These are phyloP conservation scores for Nebria brevicollis DNA, from an alignment of 2,888 invertebrate species.

Conservation along the genomic window DNA sequence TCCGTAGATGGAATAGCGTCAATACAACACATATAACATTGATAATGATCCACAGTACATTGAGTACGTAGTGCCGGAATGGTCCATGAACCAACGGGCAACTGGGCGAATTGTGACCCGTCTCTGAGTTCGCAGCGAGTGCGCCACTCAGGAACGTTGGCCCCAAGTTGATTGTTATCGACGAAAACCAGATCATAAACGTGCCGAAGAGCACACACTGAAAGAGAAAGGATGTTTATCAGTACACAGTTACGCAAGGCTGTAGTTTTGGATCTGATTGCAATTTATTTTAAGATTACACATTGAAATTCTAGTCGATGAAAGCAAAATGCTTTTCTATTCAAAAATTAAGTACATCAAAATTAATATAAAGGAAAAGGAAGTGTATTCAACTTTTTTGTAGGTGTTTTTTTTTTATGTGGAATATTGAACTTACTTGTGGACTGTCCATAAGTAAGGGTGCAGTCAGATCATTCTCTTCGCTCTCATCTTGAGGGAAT, in stretches of 20 bases:
- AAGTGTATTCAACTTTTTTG: not conserved
- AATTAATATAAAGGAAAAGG: too few species aligned
- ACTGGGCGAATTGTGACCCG: constrained; percentile 80
- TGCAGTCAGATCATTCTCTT: constrained; percentile 67
- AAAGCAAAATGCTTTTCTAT: too few species aligned
- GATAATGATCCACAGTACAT: constrained; percentile 89
- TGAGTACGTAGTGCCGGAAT: constrained; percentile 88
- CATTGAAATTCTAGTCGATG: not conserved
- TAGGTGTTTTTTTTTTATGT: constrained; percentile 4
- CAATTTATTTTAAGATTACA: too few species aligned
- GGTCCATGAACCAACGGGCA: constrained; percentile 90
- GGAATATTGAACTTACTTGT: constrained; percentile 63
- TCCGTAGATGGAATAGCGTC: constrained; percentile 84
- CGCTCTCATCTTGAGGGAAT: constrained; percentile 81
- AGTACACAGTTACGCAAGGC: not conserved
- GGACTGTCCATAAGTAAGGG: constrained; percentile 86
- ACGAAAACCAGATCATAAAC: constrained; percentile 94
- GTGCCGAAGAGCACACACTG: constrained; percentile 91
- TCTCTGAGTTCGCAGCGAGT: constrained; percentile 81
- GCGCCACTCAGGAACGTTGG: constrained; percentile 88
- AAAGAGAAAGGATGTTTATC: constrained; percentile 47
- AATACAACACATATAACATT: constrained; percentile 86
- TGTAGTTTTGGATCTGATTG: not conserved
- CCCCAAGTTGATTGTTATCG: constrained; percentile 89
- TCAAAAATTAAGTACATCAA: too few species aligned